These are phyloP conservation scores for Butorides virescens DNA, from an alignment of 2,113 vertebrate genomes.

Conservation along the genomic window DNA sequence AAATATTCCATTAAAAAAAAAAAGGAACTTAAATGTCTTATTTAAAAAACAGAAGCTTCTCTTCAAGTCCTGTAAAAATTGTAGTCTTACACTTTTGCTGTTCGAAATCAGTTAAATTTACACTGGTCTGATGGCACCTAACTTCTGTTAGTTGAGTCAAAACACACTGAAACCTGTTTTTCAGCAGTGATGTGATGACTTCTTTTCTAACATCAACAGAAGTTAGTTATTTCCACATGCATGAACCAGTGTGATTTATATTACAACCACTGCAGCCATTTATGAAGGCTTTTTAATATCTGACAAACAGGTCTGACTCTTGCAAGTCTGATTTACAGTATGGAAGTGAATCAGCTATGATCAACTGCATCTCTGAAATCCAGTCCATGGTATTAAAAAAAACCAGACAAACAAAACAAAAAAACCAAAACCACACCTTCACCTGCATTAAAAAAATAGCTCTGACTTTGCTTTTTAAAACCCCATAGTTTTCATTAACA, in stretches of 20 bases:
- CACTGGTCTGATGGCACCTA: not conserved
- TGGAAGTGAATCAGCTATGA: not conserved
- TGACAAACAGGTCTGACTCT: slow-evolving; percentile 2
- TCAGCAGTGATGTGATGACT: not conserved
- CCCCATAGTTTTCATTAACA: not conserved
- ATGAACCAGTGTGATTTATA: not conserved
- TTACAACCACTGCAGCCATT: not conserved
- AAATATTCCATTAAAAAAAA: not conserved
- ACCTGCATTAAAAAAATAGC: not conserved
- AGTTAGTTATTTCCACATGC: not conserved
- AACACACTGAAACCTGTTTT: not conserved
- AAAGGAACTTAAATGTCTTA: not conserved
- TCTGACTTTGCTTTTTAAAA: not conserved
- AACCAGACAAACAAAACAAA: not conserved
- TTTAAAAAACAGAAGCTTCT: not conserved
- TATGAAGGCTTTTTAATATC: not conserved
- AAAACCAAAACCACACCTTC: not conserved
- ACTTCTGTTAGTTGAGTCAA: not conserved
- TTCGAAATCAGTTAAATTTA: not conserved
- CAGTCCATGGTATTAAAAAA: not conserved
- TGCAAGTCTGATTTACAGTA: not conserved
- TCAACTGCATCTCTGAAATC: not conserved
- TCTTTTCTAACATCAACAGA: not conserved
- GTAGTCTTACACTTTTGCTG: not conserved
- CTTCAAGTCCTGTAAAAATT: not conserved